Conservation (phyloP, 1,140 invertebrate species). For the Anastrepha ludens region DNA sequence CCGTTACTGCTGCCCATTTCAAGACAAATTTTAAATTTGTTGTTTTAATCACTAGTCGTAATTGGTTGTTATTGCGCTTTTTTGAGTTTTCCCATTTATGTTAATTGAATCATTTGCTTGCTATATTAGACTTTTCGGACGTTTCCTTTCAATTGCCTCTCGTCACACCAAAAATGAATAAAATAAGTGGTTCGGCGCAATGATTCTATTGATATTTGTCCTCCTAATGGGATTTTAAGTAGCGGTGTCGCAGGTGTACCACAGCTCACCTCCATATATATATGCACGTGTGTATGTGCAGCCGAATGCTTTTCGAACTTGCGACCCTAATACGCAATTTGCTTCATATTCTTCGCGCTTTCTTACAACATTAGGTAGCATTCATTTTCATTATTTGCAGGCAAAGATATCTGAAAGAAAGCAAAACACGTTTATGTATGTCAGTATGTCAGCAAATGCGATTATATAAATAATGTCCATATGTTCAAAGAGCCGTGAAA, state of each 20-base stretch:
- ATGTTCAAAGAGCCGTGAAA: background rate
- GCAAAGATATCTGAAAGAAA: no score
- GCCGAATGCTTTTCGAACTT: background rate
- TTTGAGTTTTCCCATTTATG: background rate
- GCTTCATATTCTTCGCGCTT: background rate
- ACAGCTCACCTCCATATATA: no score
- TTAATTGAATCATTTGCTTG: background rate
- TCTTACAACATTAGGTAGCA: no score
- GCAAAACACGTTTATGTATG: no score
- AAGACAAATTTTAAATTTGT: background rate
- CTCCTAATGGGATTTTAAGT: background rate
- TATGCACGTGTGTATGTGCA: background rate
- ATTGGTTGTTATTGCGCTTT: background rate
- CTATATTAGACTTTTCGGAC: background rate
- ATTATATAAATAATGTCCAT: background rate
- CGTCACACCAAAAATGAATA: no score
- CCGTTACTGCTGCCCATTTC: constrained; percentile 30
- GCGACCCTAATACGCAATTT: background rate
- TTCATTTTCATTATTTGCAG: no score
- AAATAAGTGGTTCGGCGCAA: background rate
- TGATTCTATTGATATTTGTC: background rate
- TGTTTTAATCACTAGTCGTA: constrained; percentile 18
- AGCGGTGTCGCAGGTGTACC: background rate
- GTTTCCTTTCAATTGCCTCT: background rate
- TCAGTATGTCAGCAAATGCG: background rate